Evolutionary conservation across 2,888 invertebrate genomes (phyloP).

Genomic region (Beris morrisii): DNA sequence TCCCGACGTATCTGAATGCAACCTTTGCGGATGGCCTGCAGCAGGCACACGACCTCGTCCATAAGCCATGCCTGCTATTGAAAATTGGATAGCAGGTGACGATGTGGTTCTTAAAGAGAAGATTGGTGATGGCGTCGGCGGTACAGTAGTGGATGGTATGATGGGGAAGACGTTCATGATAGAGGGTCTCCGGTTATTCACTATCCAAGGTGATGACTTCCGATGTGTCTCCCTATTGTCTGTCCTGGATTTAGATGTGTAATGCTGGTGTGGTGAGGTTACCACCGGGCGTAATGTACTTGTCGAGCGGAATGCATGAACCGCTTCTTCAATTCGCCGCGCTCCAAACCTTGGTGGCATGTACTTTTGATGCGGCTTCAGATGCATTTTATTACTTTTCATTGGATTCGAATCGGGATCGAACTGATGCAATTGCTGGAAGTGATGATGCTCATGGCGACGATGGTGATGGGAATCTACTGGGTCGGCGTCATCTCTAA

Average conservation of each 20-base stretch:
- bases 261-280: not conserved
- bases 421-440: not conserved
- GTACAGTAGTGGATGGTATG: too few species aligned
- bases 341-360: not conserved
- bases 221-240: conserved; percentile 13
- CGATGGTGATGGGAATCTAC: not conserved
- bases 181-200: conserved; percentile 5
- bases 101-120: not conserved
- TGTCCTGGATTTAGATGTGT: conserved; percentile 5
- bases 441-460: conserved; percentile 12
- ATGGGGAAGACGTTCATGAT: not conserved
- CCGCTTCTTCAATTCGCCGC: conserved; percentile 28
- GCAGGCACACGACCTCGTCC: not conserved
- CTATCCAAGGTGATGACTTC: conserved; percentile 25
- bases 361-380: not conserved
- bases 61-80: not conserved
- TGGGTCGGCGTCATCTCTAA: not conserved
- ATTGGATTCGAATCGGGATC: conserved; percentile 7
- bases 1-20: conserved; percentile 17
- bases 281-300: conserved; percentile 3
- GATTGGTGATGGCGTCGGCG: too few species aligned
- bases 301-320: conserved; percentile 26
- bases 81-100: not conserved
- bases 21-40: not conserved
- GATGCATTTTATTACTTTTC: not conserved